Base-by-base conservation (phyloP, 2,797 vertebrate genomes). In the Sebastes aleutianus region DNA sequence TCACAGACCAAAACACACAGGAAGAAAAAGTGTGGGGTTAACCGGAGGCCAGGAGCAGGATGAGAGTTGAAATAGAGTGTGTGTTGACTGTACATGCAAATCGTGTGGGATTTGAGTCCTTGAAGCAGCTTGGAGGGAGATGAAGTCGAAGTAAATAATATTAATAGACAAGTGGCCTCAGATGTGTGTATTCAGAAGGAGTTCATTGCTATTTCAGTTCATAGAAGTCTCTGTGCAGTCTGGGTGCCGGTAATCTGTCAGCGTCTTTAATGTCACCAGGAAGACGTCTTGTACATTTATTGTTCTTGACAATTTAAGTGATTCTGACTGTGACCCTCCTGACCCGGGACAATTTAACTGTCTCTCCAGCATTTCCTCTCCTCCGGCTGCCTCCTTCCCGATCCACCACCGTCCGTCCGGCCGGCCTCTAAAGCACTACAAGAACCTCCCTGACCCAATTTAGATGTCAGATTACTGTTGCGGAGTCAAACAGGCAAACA, bases 401-500 rank as follows among this genome's bases (percentile, higher is more conserved):
- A 26, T 84, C 72, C 71, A 67, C 76, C 39, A 43, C 39, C 39
- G 39, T 43, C 39, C 39, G 70, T 72, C 75, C 53, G 70, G 70
- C 75, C 64, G 43, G 70, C 59, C 70, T 88, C 72, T 43, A 26
- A 67, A 67, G 76, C 78, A 24, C 71, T 65, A 77, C 78, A 64
- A 79, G 75, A 90, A 82, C 73, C 83, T 87, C 82, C 78, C 76
- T 77, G 85, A 88, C 89, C 87, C 88, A 92, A 86, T 89, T 91
- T 89, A 89, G 87, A 92, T 85, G 92, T 91, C 87, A 84, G 85
- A 89, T 92, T 87, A 87, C 89, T 91, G 87, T 90, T 90, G 88
- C 76, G 89, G 87, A 91, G 90, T 93, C 85, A 91, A 91, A 89
- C 88, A 90, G 85, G 82, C 88, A 89, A 93, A 92, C 89, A 92